These are phyloP conservation scores for Acrocephalus kingi DNA, from an alignment of 2,113 vertebrate species.

Conservation along the genomic window DNA sequence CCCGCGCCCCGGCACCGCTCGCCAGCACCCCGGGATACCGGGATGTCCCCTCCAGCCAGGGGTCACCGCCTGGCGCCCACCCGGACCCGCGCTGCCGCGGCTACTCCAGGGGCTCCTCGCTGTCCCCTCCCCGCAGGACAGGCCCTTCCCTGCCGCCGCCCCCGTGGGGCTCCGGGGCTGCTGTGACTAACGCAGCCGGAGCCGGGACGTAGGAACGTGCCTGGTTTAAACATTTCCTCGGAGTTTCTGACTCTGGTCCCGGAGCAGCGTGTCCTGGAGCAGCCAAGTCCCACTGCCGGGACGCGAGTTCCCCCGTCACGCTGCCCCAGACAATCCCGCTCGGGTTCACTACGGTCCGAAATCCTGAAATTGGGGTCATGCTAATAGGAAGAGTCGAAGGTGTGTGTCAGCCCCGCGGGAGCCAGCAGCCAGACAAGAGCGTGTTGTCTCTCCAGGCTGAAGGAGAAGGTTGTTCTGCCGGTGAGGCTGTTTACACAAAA, in stretches of 20 bases:
- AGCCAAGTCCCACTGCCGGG: neutral
- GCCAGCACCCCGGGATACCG: too few species aligned
- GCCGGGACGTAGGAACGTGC: rapidly evolving
- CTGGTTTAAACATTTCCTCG: neutral
- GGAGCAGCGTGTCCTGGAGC: neutral
- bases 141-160: neutral
- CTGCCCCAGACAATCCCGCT: neutral
- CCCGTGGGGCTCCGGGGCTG: neutral
- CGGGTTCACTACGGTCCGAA: neutral
- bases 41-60: neutral
- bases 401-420: neutral
- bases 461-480: constrained; percentile 10
- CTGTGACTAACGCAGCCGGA: neutral
- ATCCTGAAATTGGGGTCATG: neutral
- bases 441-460: neutral
- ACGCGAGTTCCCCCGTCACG: neutral
- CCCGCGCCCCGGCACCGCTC: neutral
- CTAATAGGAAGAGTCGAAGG: neutral
- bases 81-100: neutral
- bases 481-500: constrained; percentile 59
- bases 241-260: neutral
- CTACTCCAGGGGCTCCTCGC: neutral
- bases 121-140: neutral
- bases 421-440: neutral
- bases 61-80: neutral